phyloP scores from a whole-genome alignment of 1,140 invertebrate species.

The Heliconius melpomene region DNA sequence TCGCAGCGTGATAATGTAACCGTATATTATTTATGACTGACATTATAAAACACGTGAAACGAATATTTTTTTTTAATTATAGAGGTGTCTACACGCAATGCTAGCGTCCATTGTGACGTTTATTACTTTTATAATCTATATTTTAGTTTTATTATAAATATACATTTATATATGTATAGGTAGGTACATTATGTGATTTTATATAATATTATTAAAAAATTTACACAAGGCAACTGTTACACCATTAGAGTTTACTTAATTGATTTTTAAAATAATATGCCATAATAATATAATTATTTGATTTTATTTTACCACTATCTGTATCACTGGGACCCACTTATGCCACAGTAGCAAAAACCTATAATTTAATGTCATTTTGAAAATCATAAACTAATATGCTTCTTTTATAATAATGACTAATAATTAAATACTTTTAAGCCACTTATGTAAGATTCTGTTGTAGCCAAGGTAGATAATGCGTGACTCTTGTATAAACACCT shows the following conservation, averaged over 20 bases:
- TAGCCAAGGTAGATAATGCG: conserved; percentile 70
- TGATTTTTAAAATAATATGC: no score
- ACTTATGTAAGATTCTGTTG: conserved; percentile 59
- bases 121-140: background rate
- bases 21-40: background rate
- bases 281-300: no score
- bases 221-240: no score
- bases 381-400: background rate
- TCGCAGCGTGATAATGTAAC: background rate
- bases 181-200: no score
- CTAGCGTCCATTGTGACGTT: background rate
- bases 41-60: background rate
- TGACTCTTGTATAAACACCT: conserved; percentile 86
- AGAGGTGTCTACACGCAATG: background rate
- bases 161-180: no score
- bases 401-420: background rate
- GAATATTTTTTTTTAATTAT: conserved; percentile 1
- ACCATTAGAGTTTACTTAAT: no score
- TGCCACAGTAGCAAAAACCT: background rate
- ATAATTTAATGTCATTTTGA: background rate
- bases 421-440: background rate
- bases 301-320: no score
- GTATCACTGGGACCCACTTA: no score
- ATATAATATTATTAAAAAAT: no score
- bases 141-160: background rate